Conservation (phyloP, 2,888 invertebrate species). For the Thalpophila matura region DNA sequence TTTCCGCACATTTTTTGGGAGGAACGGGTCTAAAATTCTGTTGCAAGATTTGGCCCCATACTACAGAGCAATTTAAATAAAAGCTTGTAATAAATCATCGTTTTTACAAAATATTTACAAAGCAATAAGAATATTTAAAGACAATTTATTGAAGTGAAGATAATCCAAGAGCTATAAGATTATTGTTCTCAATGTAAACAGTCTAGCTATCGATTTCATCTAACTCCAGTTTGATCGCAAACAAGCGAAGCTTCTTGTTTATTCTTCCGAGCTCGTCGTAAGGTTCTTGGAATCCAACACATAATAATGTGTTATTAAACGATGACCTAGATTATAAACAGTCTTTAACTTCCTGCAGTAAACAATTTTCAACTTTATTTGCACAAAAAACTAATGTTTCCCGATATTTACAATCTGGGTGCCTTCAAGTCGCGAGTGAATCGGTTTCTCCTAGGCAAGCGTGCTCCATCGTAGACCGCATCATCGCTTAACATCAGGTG, state of each 20-base stretch:
- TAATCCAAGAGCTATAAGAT: conserved; percentile 32
- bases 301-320: conserved; percentile 13
- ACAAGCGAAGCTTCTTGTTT: conserved; percentile 28
- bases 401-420: too few relatives aligned
- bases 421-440: too few relatives aligned
- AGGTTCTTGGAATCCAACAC: not conserved
- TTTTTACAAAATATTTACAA: not conserved
- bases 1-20: too few relatives aligned
- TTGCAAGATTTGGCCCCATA: too few relatives aligned
- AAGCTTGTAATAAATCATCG: not conserved
- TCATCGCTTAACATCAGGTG: too few relatives aligned
- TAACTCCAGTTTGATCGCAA: conserved; percentile 28
- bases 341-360: not conserved
- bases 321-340: conserved; percentile 1
- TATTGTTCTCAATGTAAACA: conserved; percentile 23
- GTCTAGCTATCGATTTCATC: conserved; percentile 36
- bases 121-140: conserved; percentile 6
- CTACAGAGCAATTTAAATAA: too few relatives aligned
- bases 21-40: too few relatives aligned
- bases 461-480: too few relatives aligned
- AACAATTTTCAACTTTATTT: conserved; percentile 2
- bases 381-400: conserved; percentile 12
- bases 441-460: too few relatives aligned
- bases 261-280: conserved; percentile 13
- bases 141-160: conserved; percentile 2